Conservation (phyloP, 2,113 vertebrate species). For the Grallaria varia region DNA sequence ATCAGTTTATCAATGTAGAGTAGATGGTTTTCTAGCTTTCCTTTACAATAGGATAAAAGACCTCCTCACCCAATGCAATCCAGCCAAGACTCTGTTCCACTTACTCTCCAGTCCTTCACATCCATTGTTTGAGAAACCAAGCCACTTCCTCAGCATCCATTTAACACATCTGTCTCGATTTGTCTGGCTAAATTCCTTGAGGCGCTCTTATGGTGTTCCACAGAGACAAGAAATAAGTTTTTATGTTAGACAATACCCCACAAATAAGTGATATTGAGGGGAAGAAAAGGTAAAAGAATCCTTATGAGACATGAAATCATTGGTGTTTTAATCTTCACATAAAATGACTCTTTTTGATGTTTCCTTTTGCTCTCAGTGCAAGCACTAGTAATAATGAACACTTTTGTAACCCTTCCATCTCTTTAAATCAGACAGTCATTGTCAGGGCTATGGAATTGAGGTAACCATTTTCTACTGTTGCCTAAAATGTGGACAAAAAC, state of each 20-base stretch:
- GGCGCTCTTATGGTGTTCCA: not conserved
- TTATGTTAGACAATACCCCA: not conserved
- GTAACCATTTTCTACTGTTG: not conserved
- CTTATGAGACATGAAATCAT: not conserved
- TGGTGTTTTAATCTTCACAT: not conserved
- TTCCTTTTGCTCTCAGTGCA: not conserved
- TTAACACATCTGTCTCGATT: constrained; percentile 32
- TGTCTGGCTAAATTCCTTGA: not conserved
- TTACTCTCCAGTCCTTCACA: not conserved
- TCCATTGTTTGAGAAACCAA: not conserved
- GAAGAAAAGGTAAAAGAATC: not conserved
- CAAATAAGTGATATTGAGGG: not conserved
- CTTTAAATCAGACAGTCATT: not conserved
- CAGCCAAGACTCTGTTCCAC: not conserved
- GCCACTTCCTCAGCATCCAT: not conserved
- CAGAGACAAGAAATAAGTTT: constrained; percentile 17
- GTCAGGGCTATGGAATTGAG: not conserved
- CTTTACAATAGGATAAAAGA: not conserved
- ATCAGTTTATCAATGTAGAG: not conserved
- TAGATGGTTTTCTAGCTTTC: not conserved
- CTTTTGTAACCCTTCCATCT: not conserved
- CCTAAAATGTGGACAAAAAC: too few species aligned
- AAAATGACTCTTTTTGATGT: not conserved
- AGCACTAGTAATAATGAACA: not conserved
- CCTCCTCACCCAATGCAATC: not conserved